These are phyloP conservation scores for Nemopilema nomurai DNA, from an alignment of 30 jellyfish, hydroid and myxozoan genomes.

Conservation along the genomic window DNA sequence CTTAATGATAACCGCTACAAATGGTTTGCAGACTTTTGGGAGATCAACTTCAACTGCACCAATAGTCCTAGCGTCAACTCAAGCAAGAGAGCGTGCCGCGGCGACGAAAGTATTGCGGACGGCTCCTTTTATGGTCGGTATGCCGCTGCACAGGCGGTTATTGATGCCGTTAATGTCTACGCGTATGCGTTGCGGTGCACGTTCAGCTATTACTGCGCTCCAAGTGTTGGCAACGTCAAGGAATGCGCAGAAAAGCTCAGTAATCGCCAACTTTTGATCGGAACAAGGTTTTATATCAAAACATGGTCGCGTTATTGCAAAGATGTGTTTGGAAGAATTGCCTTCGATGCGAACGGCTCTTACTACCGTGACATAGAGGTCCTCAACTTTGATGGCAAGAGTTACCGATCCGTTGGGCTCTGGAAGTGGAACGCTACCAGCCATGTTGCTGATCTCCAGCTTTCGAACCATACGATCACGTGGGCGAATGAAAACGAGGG, in stretches of 20 bases:
- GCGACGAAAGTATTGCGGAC: conserved; percentile 16
- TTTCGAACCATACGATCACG: background rate
- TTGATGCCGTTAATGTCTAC: conserved; percentile 40
- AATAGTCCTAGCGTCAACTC: background rate
- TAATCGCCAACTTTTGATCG: background rate
- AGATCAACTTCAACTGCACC: conserved; percentile 38
- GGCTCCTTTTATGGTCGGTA: conserved; percentile 16
- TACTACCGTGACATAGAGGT: conserved; percentile 6
- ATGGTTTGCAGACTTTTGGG: conserved; percentile 73
- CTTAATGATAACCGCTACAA: conserved; percentile 9
- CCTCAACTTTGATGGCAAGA: conserved; percentile 16
- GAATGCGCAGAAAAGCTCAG: background rate
- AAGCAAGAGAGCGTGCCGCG: conserved; percentile 10
- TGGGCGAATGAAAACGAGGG: conserved; percentile 7
- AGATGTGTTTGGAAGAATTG: background rate
- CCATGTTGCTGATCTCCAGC: background rate
- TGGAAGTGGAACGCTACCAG: background rate
- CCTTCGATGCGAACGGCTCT: conserved; percentile 2
- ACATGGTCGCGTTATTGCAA: background rate
- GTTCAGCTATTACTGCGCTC: background rate
- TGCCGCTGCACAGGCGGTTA: conserved; percentile 46
- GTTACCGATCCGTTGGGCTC: background rate
- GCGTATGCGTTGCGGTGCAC: conserved; percentile 29
- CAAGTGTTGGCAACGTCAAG: background rate
- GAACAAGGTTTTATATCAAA: background rate